Evolutionary conservation across 2,797 vertebrate genomes (phyloP), one percentile per base, ranked within the genome.

Genomic region (Helicolenus hilgendorfi): DNA sequence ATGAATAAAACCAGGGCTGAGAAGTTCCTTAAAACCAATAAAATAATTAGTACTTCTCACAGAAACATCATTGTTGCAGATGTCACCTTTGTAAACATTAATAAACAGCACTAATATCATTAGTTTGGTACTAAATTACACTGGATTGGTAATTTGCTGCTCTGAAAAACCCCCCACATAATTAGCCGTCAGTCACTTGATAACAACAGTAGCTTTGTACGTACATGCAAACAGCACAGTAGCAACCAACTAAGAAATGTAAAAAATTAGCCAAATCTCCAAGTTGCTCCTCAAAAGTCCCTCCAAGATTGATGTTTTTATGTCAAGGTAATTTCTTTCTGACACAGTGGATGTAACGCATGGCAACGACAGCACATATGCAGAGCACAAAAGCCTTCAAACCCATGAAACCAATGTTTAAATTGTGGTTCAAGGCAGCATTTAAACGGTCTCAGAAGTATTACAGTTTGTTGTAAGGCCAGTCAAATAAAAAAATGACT

Each of bases 101-200:
- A 64, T 56, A 35, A 35, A 11, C 22, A 38, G 26, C 60, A 29
- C 1, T 36, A 22, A 18, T 72, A 36, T 45, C 2, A 41, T 82
- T 69, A 20, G 5, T 80, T 63, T 62, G 56, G 53, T 71, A 31
- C 7, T 58, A 1, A 72, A 74, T 79, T 11, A 55, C 22, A 55
- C 59, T 24, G 11, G 7, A 26, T 60, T 24, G 15, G 26, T 67
- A 18, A 55, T 70, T 24, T 55, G 13, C 27, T 35, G 75, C 59
- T 63, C 7, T 26, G 8, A 14, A 5, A 9, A 72, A 60, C 55
- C 4, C 26, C 55, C 4, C 26, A 68, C 38, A 78, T 11, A 78
- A 65, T 77, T 70, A 81, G 55, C 15, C 68, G 60, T 53, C 6
- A 62, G 18, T 85, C 74, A 65, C 41, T 9, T 24, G n/a, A 53